Percentiles rank a stretch among this genome's conserved stretches.
These are phyloP conservation scores for Coenobita brevimanus DNA, from an alignment of 1,140 invertebrate species.

Conservation along the genomic window DNA sequence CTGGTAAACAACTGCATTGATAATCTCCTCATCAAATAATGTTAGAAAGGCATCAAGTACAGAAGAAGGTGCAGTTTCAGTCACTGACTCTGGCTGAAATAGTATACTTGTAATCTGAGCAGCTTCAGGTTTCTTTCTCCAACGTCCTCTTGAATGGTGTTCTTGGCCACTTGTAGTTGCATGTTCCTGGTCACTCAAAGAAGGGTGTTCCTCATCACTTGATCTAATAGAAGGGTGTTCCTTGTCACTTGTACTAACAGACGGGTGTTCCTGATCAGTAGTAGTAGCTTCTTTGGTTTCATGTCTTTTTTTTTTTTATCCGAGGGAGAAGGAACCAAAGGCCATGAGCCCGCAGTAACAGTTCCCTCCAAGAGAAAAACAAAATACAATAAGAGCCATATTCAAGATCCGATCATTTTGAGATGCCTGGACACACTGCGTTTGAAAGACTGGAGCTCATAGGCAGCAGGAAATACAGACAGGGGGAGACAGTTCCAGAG, in stretches of 20 bases:
- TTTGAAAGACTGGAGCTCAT: no score
- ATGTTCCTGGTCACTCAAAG: no score
- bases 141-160: constrained; percentile 10
- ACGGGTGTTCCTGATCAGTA: neutral
- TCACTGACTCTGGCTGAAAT: constrained; percentile 15
- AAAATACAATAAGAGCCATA: no score
- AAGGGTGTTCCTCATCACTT: constrained; percentile 22
- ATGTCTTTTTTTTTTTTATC: no score
- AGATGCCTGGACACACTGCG: no score
- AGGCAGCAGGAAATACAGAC: no score
- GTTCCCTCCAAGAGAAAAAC: no score
- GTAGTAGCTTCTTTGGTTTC: neutral
- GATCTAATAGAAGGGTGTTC: no score
- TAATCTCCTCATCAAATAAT: constrained; percentile 34
- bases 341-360: no score
- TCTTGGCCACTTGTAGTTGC: constrained; percentile 10
- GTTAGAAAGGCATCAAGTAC: constrained; percentile 11
- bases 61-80: neutral
- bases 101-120: constrained; percentile 24
- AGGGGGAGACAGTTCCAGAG: no score
- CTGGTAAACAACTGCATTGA: constrained; percentile 34
- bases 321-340: no score
- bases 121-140: constrained; percentile 28
- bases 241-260: neutral
- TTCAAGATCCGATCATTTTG: no score